These are phyloP conservation scores for Halesus radiatus DNA, from an alignment of 1,140 invertebrate species.

Conservation along the genomic window DNA sequence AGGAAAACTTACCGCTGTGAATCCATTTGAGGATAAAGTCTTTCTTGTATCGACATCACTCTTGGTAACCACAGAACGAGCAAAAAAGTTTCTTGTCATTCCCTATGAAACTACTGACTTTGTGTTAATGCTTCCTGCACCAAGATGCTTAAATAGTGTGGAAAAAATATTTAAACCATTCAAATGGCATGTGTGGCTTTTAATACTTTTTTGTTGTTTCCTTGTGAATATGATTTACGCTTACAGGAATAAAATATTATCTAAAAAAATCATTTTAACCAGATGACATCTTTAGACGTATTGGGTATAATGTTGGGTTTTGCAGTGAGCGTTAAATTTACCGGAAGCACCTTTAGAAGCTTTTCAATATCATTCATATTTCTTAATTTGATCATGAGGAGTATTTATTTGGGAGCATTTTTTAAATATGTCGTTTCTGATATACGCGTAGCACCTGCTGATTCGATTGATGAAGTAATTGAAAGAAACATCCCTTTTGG, in stretches of 20 bases:
- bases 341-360: not conserved
- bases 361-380: not conserved
- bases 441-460: not conserved
- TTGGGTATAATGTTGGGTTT: slow-evolving; percentile 6
- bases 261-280: not conserved
- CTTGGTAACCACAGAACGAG: no score
- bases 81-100: not conserved
- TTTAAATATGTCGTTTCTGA: slow-evolving; percentile 21
- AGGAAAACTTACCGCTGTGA: no score
- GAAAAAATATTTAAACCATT: slow-evolving; percentile 14
- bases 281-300: not conserved
- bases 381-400: not conserved
- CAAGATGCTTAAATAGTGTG: not conserved
- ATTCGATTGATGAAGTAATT: not conserved
- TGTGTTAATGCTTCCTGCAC: not conserved
- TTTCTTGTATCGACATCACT: no score
- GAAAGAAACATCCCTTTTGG: slow-evolving; percentile 2
- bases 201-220: not conserved
- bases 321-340: not conserved
- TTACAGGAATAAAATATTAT: no score
- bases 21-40: no score
- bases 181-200: not conserved
- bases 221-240: no score
- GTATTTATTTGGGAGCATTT: not conserved
- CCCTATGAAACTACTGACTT: not conserved